Evolutionary conservation across 2,113 vertebrate genomes (phyloP), one percentile per base, ranked within the genome.

Genomic region (Alethe castanea): DNA sequence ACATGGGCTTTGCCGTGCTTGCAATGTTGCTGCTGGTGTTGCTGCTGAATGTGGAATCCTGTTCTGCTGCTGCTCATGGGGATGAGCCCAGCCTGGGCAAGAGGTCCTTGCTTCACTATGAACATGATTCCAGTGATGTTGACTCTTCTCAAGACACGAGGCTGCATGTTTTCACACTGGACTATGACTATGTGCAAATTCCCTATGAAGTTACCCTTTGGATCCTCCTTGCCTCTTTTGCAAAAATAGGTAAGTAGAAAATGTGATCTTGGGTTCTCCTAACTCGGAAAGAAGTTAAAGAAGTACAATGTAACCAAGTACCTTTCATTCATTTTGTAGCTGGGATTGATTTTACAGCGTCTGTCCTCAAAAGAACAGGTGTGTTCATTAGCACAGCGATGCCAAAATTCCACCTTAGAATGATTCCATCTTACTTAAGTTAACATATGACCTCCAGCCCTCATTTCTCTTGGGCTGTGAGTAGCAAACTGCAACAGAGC

Each of bases 161-260:
- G 40, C 78, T 99, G 33, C 97, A 98, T 12, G 96, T 99, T 72
- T 99, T 99, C 90, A 97, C 98, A 8, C 84, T 99, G 97, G 97
- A 99, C 95, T 99, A 99, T 81, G 66, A 98, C 35, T 98, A 98
- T 18, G 99, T 99, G 83, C 99, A 99, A 95, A 98, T 99, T 70
- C 99, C 99, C 2, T 99, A 98, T 74, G 99, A 99, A 97, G 98
- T 99, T 81, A 99, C 99, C 11, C 98, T 99, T 47, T 99, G 99
- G 99, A 98, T 99, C 70, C 97, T 99, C 42, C 97, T 99, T 54
- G 99, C 99, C 25, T 99, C 99, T 20, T 98, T 99, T 89, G 99
- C 99, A 79, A 99, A 99, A 98, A 99, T 99, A 95, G 99, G 99
- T 99, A 96, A 99, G 99, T 97, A 57, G 22, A 77, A 72, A 71